Evolutionary conservation across 1,140 invertebrate species (phyloP).

Genomic region (Drosophila busckii): DNA sequence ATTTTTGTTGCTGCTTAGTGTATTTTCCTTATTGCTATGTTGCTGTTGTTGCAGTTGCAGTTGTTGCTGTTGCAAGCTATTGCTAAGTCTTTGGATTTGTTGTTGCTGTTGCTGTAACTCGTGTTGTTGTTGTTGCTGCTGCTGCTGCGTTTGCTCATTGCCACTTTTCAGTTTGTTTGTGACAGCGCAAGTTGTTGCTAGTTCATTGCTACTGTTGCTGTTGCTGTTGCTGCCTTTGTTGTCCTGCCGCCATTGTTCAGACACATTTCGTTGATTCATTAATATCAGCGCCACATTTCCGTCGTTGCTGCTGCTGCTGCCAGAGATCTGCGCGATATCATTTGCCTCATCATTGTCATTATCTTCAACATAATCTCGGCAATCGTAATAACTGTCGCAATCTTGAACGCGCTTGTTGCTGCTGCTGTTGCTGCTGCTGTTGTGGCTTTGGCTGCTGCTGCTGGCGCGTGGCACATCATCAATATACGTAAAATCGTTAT

Average conservation of each 20-base stretch:
- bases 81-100: too few species aligned
- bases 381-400: constrained; percentile 61
- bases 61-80: constrained; percentile 38
- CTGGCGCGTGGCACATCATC: constrained; percentile 62
- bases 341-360: constrained; percentile 47
- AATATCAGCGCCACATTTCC: constrained; percentile 74
- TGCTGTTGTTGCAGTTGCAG: constrained; percentile 41
- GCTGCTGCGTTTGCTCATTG: constrained; percentile 57
- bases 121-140: constrained; percentile 16
- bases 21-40: constrained; percentile 75
- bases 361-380: constrained; percentile 33
- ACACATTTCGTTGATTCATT: constrained; percentile 73
- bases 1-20: constrained; percentile 58
- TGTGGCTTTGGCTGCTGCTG: constrained; percentile 14
- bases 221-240: constrained; percentile 59
- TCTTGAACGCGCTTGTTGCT: constrained; percentile 40
- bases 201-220: constrained; percentile 35
- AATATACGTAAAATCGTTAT: constrained; percentile 74
- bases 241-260: constrained; percentile 74
- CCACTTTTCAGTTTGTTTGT: constrained; percentile 65
- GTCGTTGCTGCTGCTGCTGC: constrained; percentile 33
- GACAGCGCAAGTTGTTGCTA: constrained; percentile 63
- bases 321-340: constrained; percentile 47
- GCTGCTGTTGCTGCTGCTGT: constrained; percentile 4
- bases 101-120: constrained; percentile 39